Conservation (phyloP, 2,888 invertebrate species). For the Sphecodes monilicornis region DNA sequence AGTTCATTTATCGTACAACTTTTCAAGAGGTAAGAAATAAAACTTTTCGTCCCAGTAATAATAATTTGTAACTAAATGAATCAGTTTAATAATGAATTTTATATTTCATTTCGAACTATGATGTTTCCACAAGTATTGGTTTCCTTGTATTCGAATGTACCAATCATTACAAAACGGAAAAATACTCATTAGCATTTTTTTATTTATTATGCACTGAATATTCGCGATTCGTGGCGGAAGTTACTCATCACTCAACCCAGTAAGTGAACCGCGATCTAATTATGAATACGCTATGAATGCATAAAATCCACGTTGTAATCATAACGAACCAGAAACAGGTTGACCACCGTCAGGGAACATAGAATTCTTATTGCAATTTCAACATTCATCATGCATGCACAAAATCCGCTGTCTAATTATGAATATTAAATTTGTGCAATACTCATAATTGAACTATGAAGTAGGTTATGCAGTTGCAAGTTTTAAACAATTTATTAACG, state of each 20-base stretch:
- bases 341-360: not conserved
- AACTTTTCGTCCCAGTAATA: not conserved
- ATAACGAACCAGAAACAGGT: not conserved
- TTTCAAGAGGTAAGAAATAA: not conserved
- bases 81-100: not conserved
- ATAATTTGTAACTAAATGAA: not conserved
- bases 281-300: slow-evolving; percentile 3
- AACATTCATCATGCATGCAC: not conserved
- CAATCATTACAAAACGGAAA: not conserved
- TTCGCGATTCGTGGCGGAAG: slow-evolving; percentile 8
- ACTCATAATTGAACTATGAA: no score
- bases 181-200: not conserved
- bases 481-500: no score
- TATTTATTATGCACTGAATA: slow-evolving; percentile 9
- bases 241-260: slow-evolving; percentile 5
- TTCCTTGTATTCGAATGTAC: not conserved
- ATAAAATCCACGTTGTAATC: not conserved
- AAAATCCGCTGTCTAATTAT: no score
- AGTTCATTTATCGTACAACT: not conserved
- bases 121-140: not conserved
- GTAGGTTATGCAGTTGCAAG: no score
- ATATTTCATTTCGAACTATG: not conserved
- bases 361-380: not conserved
- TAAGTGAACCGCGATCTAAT: slow-evolving; percentile 9
- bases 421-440: no score